Evolutionary conservation across 2,888 invertebrate species (phyloP).

Genomic region (Magallana nippona): DNA sequence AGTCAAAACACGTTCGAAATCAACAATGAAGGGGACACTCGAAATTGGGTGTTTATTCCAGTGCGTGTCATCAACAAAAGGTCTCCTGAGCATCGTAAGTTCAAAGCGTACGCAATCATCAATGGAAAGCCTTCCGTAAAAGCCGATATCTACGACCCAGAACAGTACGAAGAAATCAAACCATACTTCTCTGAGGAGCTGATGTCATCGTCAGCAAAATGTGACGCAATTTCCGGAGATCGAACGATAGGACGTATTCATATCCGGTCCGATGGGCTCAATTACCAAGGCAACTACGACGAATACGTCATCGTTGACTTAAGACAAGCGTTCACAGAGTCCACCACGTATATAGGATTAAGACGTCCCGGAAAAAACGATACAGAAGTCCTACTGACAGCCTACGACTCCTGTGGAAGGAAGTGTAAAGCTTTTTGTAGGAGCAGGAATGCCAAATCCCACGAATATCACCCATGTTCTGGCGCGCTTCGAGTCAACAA

Average conservation of each 20-base stretch:
- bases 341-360: slow-evolving; percentile 58
- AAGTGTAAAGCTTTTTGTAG: slow-evolving; percentile 58
- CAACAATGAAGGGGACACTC: slow-evolving; percentile 54
- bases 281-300: slow-evolving; percentile 62
- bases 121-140: slow-evolving; percentile 43
- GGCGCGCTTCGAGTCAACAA: slow-evolving; percentile 56
- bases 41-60: slow-evolving; percentile 62
- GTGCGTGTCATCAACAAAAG: slow-evolving; percentile 51
- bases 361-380: slow-evolving; percentile 50
- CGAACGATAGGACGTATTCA: slow-evolving; percentile 53
- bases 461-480: slow-evolving; percentile 51
- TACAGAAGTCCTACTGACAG: slow-evolving; percentile 57
- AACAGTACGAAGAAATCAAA: slow-evolving; percentile 48
- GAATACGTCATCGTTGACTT: slow-evolving; percentile 58
- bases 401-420: slow-evolving; percentile 65
- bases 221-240: slow-evolving; percentile 38
- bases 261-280: slow-evolving; percentile 61
- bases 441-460: slow-evolving; percentile 21
- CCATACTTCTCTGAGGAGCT: slow-evolving; percentile 48
- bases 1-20: slow-evolving; percentile 55
- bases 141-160: slow-evolving; percentile 51
- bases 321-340: slow-evolving; percentile 55
- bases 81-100: slow-evolving; percentile 48
- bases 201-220: slow-evolving; percentile 44
- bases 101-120: slow-evolving; percentile 48